Conservation (phyloP, 1,140 invertebrate genomes). For the Hesperophylax magnus region DNA sequence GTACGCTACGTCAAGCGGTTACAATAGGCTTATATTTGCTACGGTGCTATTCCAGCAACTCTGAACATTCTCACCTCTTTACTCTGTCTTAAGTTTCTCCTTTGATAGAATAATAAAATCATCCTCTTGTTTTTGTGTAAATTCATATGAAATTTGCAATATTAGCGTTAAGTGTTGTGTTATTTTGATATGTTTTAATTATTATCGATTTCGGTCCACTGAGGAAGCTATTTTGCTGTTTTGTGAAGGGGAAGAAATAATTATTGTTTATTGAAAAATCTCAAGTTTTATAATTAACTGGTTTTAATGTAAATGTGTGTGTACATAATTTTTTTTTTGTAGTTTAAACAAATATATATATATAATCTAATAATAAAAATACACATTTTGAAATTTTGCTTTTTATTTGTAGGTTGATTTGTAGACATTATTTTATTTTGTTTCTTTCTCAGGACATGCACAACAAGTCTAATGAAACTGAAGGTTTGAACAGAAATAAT, state of each 20-base stretch:
- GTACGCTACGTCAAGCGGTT: conserved; percentile 30
- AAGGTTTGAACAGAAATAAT: not conserved
- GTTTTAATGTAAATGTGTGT: conserved; percentile 59
- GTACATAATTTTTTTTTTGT: conserved; percentile 57
- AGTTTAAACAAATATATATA: conserved; percentile 43
- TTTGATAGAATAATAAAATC: conserved; percentile 10
- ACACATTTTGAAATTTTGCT: conserved; percentile 46
- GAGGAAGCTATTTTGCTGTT: conserved; percentile 60
- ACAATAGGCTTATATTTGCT: conserved; percentile 40
- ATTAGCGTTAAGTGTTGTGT: conserved; percentile 71
- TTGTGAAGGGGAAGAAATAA: conserved; percentile 32
- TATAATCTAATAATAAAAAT: conserved; percentile 47
- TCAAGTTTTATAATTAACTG: conserved; percentile 60
- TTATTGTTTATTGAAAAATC: conserved; percentile 59
- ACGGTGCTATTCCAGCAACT: conserved; percentile 35
- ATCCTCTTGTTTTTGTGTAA: conserved; percentile 53
- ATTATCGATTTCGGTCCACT: conserved; percentile 57
- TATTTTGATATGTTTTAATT: conserved; percentile 66
- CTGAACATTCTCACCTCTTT: conserved; percentile 50
- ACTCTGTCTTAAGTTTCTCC: conserved; percentile 56
- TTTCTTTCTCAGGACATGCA: not conserved
- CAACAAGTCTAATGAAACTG: not conserved
- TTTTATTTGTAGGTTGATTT: conserved; percentile 40
- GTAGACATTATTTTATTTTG: not conserved
- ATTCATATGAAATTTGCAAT: conserved; percentile 69